Evolutionary conservation across 2,888 invertebrate genomes (phyloP).

Genomic region (Phasia obesa): DNA sequence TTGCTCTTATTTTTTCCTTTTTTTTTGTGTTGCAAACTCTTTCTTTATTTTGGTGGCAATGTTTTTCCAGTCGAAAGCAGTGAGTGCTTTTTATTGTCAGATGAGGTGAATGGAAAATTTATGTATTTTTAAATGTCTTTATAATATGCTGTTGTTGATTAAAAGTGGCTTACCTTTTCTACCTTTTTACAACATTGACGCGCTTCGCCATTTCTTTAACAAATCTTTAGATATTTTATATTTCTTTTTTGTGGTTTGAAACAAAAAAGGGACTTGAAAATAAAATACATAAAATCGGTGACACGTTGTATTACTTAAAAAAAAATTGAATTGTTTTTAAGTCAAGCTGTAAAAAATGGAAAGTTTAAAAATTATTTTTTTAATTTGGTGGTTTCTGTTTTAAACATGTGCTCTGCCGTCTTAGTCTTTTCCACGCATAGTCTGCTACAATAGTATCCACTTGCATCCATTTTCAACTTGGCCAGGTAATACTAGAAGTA

Average conservation of each 20-base stretch:
- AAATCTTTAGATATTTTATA: slow-evolving; percentile 7
- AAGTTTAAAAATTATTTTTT: too few species aligned
- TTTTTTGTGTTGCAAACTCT: slow-evolving; percentile 2
- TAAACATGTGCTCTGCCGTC: too few species aligned
- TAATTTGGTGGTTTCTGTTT: too few species aligned
- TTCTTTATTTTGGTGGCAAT: slow-evolving; percentile 6
- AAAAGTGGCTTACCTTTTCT: slow-evolving; percentile 54
- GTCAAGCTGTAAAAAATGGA: too few species aligned
- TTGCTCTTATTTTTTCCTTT: neutral
- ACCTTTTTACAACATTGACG: slow-evolving; percentile 35
- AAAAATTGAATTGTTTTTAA: slow-evolving; percentile 10
- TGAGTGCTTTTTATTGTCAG: slow-evolving; percentile 35
- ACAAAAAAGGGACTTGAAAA: neutral
- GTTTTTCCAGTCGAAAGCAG: slow-evolving; percentile 10
- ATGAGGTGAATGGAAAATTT: slow-evolving; percentile 2
- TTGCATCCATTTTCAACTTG: too few species aligned
- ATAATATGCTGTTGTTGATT: slow-evolving; percentile 37
- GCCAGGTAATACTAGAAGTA: too few species aligned
- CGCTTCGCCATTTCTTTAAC: neutral
- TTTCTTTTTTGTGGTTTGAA: neutral
- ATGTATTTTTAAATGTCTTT: neutral
- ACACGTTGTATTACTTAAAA: neutral
- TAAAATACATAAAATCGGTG: neutral
- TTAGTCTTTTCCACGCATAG: too few species aligned
- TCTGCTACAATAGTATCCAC: too few species aligned